Conservation (phyloP, 2,888 invertebrate species). For the Sepiola atlantica region DNA sequence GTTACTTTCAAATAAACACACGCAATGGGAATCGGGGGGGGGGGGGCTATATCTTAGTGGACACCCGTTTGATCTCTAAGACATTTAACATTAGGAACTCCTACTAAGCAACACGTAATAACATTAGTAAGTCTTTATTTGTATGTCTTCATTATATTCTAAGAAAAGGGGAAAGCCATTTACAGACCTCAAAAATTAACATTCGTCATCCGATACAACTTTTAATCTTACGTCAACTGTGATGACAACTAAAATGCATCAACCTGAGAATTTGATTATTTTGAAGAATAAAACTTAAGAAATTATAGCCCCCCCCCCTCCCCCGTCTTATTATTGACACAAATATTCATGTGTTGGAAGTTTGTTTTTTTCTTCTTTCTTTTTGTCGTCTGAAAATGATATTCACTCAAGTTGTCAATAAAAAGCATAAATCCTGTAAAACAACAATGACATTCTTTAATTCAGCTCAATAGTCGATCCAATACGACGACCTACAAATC, state of each 20-base stretch:
- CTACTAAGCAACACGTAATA: not conserved
- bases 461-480: too few relatives aligned
- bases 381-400: not conserved
- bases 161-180: not conserved
- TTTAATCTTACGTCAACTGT: not conserved
- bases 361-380: not conserved
- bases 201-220: not conserved
- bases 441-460: not conserved
- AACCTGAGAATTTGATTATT: not conserved
- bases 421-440: not conserved
- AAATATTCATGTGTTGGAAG: not conserved
- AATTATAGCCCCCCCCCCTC: not conserved
- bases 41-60: not conserved
- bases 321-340: not conserved
- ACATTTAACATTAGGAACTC: not conserved
- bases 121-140: not conserved
- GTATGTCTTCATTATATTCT: not conserved
- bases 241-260: not conserved
- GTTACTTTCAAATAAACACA: too few relatives aligned
- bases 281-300: not conserved
- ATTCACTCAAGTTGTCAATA: not conserved
- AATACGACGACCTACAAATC: too few relatives aligned
- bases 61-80: not conserved
- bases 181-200: not conserved
- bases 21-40: not conserved